These are phyloP conservation scores for Macaria liturata DNA, from an alignment of 2,888 invertebrate genomes.

Conservation along the genomic window DNA sequence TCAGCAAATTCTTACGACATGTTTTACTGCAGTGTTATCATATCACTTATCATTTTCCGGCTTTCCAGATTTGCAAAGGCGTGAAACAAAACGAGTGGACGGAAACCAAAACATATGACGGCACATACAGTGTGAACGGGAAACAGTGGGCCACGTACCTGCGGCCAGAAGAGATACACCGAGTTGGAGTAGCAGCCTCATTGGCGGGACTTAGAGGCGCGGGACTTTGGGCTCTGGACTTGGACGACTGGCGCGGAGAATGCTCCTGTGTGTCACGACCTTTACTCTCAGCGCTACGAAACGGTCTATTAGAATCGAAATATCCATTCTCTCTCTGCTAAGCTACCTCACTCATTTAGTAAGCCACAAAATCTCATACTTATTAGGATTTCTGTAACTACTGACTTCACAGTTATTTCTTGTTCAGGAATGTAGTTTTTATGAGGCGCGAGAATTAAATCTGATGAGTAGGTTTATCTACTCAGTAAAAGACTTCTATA, in stretches of 20 bases:
- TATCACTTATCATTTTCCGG: too few species aligned
- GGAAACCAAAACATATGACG: constrained; percentile 83
- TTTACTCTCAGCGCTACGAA: constrained; percentile 84
- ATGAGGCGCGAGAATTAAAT: neutral
- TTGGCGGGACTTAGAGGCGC: constrained; percentile 86
- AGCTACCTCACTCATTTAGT: constrained; percentile 5
- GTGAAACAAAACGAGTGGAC: constrained; percentile 84
- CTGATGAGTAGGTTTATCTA: constrained; percentile 11
- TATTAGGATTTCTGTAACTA: too few species aligned
- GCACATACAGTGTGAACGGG: constrained; percentile 88
- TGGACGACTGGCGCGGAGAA: constrained; percentile 88
- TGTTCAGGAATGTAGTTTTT: neutral
- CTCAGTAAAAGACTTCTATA: constrained; percentile 25
- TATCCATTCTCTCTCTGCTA: constrained; percentile 52
- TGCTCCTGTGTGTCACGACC: constrained; percentile 88
- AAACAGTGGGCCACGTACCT: constrained; percentile 93
- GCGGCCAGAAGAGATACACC: constrained; percentile 85
- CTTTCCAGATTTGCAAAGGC: constrained; percentile 80
- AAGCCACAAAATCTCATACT: too few species aligned
- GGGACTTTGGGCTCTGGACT: constrained; percentile 90
- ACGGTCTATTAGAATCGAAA: constrained; percentile 61
- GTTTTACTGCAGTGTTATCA: too few species aligned
- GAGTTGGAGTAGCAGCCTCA: constrained; percentile 84
- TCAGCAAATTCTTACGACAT: too few species aligned
- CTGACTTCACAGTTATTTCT: too few species aligned